These are phyloP conservation scores for Branchinecta lynchi DNA, from an alignment of 1,140 invertebrate genomes.

Conservation along the genomic window DNA sequence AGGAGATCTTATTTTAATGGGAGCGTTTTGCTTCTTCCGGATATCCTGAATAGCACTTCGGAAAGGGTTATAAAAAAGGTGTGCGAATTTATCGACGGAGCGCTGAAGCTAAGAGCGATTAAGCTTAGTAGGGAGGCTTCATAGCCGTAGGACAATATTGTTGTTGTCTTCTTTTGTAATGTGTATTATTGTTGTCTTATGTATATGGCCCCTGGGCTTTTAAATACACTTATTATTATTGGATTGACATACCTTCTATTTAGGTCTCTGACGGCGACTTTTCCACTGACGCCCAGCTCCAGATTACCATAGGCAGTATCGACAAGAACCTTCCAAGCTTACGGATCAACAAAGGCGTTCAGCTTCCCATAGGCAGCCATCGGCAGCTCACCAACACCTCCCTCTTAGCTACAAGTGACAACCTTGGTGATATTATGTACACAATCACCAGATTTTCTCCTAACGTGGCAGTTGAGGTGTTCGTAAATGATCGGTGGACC, in stretches of 20 bases:
- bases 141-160: too few relatives aligned
- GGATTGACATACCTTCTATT: background rate
- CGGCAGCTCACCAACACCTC: background rate
- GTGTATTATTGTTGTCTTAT: too few relatives aligned
- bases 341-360: background rate
- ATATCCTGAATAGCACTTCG: too few relatives aligned
- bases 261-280: constrained; percentile 6
- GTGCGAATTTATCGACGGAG: too few relatives aligned
- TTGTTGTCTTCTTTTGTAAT: too few relatives aligned
- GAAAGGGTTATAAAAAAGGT: too few relatives aligned
- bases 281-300: background rate
- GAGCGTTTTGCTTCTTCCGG: too few relatives aligned
- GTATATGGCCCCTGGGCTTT: too few relatives aligned
- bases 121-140: too few relatives aligned
- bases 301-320: background rate
- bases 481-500: background rate
- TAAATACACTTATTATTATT: too few relatives aligned
- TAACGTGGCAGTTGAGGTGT: background rate
- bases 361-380: background rate
- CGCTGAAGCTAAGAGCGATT: too few relatives aligned
- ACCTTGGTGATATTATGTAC: background rate
- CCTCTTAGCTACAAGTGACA: background rate
- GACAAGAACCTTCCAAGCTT: background rate
- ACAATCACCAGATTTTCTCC: background rate
- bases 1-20: too few relatives aligned